Percentiles rank a stretch among this genome's conserved stretches.
Evolutionary conservation across 2,888 invertebrate genomes (phyloP).

Genomic region (Yponomeuta plumbellus): DNA sequence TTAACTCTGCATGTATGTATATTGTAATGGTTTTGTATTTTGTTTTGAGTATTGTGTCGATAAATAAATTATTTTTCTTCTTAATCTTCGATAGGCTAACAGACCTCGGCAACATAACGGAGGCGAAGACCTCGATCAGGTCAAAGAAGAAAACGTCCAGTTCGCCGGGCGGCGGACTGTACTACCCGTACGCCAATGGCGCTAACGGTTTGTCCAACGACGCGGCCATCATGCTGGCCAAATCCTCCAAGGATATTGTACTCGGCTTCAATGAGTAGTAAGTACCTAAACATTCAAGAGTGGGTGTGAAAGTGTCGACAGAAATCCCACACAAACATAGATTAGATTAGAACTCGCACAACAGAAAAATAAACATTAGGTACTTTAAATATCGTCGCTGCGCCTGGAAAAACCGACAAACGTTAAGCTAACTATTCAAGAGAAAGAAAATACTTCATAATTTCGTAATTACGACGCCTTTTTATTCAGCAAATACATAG

Average conservation of each 20-base stretch:
- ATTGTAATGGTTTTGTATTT: too few relatives aligned
- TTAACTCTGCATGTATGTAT: too few relatives aligned
- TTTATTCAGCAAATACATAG: too few relatives aligned
- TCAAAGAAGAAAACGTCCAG: conserved; percentile 78
- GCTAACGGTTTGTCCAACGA: conserved; percentile 41
- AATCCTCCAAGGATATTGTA: conserved; percentile 53
- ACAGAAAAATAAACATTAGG: too few relatives aligned
- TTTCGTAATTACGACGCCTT: too few relatives aligned
- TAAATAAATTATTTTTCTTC: neutral
- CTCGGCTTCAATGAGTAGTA: conserved; percentile 61
- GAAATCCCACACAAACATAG: neutral
- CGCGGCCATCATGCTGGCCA: conserved; percentile 52
- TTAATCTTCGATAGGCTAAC: conserved; percentile 74
- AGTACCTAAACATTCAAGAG: conserved; percentile 27
- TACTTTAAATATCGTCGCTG: too few relatives aligned
- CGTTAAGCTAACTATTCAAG: too few relatives aligned
- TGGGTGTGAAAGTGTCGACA: too few relatives aligned
- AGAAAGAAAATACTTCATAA: too few relatives aligned
- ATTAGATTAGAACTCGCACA: too few relatives aligned
- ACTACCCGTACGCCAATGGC: conserved; percentile 31
- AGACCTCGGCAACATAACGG: conserved; percentile 83
- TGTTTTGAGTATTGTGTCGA: too few relatives aligned
- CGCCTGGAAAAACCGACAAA: too few relatives aligned
- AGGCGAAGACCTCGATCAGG: conserved; percentile 54
- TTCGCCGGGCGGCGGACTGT: conserved; percentile 62